Conservation (phyloP, 2,888 invertebrate species). For the Drosophila birchii region DNA sequence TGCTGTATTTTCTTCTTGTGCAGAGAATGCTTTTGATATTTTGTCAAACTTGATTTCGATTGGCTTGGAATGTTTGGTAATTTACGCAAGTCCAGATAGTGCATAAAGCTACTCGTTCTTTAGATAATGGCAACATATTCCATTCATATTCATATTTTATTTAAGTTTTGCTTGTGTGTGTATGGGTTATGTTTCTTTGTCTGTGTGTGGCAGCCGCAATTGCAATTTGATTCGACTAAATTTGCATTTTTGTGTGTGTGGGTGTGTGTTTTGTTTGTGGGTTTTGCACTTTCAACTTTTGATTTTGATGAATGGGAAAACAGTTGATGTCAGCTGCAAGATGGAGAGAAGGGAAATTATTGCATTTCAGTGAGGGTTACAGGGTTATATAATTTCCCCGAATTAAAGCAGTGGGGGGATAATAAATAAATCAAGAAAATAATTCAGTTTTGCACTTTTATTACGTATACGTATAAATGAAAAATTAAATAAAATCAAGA, state of each 20-base stretch:
- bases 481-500: background rate
- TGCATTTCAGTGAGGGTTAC: slow-evolving; percentile 1
- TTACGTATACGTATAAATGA: background rate
- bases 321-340: slow-evolving; percentile 25
- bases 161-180: slow-evolving; percentile 8
- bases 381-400: slow-evolving; percentile 14
- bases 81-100: slow-evolving; percentile 6
- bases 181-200: slow-evolving; percentile 13
- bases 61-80: background rate
- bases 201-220: slow-evolving; percentile 44
- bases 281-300: slow-evolving; percentile 27
- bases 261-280: slow-evolving; percentile 23
- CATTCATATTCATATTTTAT: slow-evolving; percentile 26
- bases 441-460: background rate
- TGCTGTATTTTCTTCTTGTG: background rate
- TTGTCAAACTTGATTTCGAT: slow-evolving; percentile 25
- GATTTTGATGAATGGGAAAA: slow-evolving; percentile 40
- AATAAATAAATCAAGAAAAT: background rate
- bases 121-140: slow-evolving; percentile 9
- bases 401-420: background rate
- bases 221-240: slow-evolving; percentile 57
- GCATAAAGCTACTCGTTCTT: slow-evolving; percentile 3
- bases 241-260: slow-evolving; percentile 46
- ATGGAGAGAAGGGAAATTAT: background rate
- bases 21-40: background rate